phyloP scores from a whole-genome alignment of 2,113 vertebrate species.

The Urocynchramus pylzowi region DNA sequence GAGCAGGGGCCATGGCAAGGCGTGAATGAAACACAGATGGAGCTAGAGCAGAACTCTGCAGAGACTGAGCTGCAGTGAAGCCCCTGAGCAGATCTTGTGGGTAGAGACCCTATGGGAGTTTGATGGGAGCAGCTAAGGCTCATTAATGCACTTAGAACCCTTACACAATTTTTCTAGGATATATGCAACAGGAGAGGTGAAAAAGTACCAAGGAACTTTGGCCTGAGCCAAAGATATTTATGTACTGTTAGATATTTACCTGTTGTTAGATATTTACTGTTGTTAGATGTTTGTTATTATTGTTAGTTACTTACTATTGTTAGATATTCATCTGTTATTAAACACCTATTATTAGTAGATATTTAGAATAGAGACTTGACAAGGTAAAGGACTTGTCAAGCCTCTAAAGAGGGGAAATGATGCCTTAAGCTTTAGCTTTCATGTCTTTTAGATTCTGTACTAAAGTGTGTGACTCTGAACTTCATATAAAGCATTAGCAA shows the following conservation, averaged over 20 bases:
- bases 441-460: background rate
- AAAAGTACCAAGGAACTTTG: background rate
- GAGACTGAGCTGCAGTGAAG: background rate
- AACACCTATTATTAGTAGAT: background rate
- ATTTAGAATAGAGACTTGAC: background rate
- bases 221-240: background rate
- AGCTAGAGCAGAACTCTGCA: background rate
- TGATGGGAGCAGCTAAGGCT: background rate
- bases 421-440: background rate
- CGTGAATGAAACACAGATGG: background rate
- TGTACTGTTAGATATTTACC: background rate
- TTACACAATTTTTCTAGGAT: background rate
- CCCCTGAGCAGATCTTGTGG: background rate
- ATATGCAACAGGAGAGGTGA: background rate
- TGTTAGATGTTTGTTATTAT: background rate
- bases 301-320: background rate
- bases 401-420: background rate
- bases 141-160: background rate
- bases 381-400: background rate
- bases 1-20: background rate
- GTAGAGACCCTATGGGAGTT: background rate
- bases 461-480: background rate
- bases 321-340: background rate
- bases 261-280: background rate
- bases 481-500: background rate